Evolutionary conservation across 2,888 invertebrate species (phyloP).

Genomic region (Plemyria rubiginata): DNA sequence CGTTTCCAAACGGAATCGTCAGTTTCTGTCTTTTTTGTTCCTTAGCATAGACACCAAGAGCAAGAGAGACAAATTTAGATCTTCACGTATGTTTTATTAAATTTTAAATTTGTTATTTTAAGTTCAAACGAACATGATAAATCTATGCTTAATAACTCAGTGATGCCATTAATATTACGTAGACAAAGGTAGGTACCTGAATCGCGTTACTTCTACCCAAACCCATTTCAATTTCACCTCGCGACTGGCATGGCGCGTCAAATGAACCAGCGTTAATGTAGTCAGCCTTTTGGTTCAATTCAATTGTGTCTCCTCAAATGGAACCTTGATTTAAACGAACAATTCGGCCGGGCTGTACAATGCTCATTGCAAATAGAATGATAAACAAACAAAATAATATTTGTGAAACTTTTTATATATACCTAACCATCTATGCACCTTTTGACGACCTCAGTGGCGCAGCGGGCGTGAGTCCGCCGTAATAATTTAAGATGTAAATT

Average conservation of each 20-base stretch:
- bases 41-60: no score
- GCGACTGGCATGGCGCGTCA: conserved; percentile 33
- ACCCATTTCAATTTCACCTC: conserved; percentile 42
- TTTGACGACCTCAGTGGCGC: no score
- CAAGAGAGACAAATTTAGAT: no score
- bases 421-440: no score
- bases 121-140: not conserved
- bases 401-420: no score
- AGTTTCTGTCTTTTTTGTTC: no score
- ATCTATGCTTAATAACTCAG: not conserved
- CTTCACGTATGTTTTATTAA: no score
- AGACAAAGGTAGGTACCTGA: not conserved
- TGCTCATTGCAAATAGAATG: not conserved
- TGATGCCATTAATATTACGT: not conserved
- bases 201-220: not conserved
- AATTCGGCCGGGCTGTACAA: not conserved
- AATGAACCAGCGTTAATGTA: conserved; percentile 39
- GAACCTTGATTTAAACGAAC: conserved; percentile 12
- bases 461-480: no score
- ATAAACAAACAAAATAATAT: no score
- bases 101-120: no score
- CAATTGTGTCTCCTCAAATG: conserved; percentile 25
- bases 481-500: no score
- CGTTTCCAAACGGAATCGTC: no score
- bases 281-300: conserved; percentile 29